Base-by-base conservation (phyloP, 1,140 invertebrate genomes). In the Manduca sexta region DNA sequence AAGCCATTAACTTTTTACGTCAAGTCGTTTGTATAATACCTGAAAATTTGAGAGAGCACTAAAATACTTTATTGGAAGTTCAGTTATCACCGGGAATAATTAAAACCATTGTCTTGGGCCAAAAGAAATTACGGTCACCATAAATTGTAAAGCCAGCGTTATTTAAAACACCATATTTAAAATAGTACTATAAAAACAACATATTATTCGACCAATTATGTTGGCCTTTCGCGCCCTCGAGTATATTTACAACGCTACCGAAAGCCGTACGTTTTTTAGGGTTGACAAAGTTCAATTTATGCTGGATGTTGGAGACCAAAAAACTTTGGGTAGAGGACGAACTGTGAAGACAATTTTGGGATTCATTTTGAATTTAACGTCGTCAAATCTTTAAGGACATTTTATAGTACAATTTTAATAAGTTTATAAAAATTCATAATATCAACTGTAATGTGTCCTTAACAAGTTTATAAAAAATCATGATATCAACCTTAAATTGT, bases 81-180 rank as follows among this genome's bases (percentile, higher is more conserved):
- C 66, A 75, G 74, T 82, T 79, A 82, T 77, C 69, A 68, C 67
- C 66, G 55, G 57, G 64, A 56, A 75, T 77, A 82, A 82, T 82
- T 82, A 82, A 69, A 82, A 75, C 67, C 69, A 79, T 82, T 82
- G 78, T 82, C 67, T 82, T 64, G 52, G 63, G 60, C 59, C 56
- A 65, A 78, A 68, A 29, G 26, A 43, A 80, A 69, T 77, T 75
- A 79, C 65, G 69, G 62, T 57, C 51, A 59, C 57, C 69, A 74
- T 82, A 79, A 82, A 82, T 77, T 66, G 60, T 74, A 68, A 61
- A 65, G 61, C 52, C 59, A 31, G 59, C 61, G 61, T 65, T 70
- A 59, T 68, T 76, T 72, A 69, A 70, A 69, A 74, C 52, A 65
- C 66, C 71, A 77, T 81, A 79, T 82, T 82, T 76, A 77, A 81